Conservation (phyloP, 2,797 vertebrate species). For the Setipinna tenuifilis region DNA sequence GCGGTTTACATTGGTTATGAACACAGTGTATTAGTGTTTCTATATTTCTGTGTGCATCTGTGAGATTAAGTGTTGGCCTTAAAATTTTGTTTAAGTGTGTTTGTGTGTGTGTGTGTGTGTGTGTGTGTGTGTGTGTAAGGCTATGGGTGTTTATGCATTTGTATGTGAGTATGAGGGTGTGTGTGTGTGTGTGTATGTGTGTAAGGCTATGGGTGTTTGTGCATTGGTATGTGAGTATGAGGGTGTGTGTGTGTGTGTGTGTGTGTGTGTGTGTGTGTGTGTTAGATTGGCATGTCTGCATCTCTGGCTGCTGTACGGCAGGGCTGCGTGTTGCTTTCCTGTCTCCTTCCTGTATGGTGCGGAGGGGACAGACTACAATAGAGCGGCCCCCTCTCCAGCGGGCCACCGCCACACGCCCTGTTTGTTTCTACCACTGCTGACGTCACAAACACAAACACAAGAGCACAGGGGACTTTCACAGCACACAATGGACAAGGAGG, state of each 20-base stretch:
- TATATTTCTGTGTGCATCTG: not conserved
- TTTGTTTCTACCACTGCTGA: conserved; percentile 70
- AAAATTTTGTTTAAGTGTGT: no score
- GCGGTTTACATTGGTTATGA: not conserved
- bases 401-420: conserved; percentile 57
- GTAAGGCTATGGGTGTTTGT: conserved; percentile 24
- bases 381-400: conserved; percentile 61
- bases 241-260: no score
- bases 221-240: no score
- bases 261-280: not conserved
- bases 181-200: conserved; percentile 14
- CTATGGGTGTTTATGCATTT: no score
- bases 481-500: conserved; percentile 45
- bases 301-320: not conserved
- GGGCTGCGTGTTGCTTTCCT: conserved; percentile 77
- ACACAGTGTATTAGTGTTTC: conserved; percentile 19
- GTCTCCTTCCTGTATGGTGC: conserved; percentile 89
- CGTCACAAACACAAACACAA: conserved; percentile 59
- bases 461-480: conserved; percentile 45
- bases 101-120: not conserved
- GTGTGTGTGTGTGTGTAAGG: no score
- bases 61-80: no score
- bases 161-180: no score
- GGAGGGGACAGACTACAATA: conserved; percentile 70
- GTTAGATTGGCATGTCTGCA: not conserved